phyloP scores from a whole-genome alignment of 1,140 invertebrate genomes.

The Hycleus phaleratus region DNA sequence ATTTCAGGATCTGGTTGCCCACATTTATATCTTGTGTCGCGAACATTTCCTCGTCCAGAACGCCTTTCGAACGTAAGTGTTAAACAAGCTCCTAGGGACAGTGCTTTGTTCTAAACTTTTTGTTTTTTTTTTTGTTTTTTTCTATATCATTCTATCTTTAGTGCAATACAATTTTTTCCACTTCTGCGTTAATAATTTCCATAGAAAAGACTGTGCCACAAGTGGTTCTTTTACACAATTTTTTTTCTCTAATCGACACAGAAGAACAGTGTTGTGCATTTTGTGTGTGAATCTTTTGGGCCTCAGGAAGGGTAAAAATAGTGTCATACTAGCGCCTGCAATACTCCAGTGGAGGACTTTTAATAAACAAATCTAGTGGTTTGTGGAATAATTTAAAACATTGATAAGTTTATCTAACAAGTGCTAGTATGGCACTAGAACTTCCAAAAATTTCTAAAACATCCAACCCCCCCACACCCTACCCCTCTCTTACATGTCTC shows the following conservation, averaged over 20 bases:
- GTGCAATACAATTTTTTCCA: too few species aligned
- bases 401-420: background rate
- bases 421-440: conserved; percentile 22
- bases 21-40: conserved; percentile 72
- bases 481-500: background rate
- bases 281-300: too few species aligned
- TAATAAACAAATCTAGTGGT: conserved; percentile 2
- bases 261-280: too few species aligned
- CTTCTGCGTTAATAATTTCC: too few species aligned
- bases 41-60: conserved; percentile 70
- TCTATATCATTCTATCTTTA: background rate
- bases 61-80: conserved; percentile 86
- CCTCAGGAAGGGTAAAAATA: background rate
- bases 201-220: conserved; percentile 6
- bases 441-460: background rate
- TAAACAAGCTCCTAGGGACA: conserved; percentile 40
- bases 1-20: conserved; percentile 71
- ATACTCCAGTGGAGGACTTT: conserved; percentile 1
- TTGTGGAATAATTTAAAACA: background rate
- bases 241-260: too few species aligned
- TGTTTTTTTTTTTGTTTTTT: background rate
- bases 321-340: conserved; percentile 19
- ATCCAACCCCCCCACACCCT: too few species aligned
- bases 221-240: conserved; percentile 8
- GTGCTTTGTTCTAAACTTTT: conserved; percentile 18